phyloP scores from a whole-genome alignment of 2,113 vertebrate genomes.

The human (Homo sapiens) region DNA sequence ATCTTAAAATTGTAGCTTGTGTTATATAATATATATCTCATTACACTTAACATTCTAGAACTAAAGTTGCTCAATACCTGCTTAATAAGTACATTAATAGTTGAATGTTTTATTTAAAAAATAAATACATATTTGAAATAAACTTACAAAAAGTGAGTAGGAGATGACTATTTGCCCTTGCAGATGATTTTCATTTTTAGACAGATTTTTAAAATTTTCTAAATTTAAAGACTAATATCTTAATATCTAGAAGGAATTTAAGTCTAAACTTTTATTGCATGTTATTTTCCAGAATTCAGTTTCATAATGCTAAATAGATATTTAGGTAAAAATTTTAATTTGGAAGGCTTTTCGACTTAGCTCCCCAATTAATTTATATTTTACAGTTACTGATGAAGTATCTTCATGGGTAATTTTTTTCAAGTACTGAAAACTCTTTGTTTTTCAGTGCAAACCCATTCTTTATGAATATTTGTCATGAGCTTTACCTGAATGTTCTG shows the following conservation, averaged over 20 bases:
- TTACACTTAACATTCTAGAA: background rate
- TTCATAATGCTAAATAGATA: background rate
- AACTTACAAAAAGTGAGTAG: background rate
- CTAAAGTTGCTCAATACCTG: background rate
- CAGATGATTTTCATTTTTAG: conserved; percentile 9
- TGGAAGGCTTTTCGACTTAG: background rate
- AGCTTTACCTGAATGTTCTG: background rate
- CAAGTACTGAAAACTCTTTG: background rate
- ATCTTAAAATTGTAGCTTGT: background rate
- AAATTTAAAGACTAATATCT: background rate
- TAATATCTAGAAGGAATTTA: background rate
- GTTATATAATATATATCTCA: background rate
- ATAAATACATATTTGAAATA: background rate
- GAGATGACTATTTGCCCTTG: background rate
- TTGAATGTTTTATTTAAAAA: background rate
- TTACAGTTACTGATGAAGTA: background rate
- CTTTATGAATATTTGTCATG: background rate
- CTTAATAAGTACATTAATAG: background rate
- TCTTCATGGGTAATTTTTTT: background rate
- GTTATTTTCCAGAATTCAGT: background rate
- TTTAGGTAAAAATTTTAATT: background rate
- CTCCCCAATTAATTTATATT: background rate
- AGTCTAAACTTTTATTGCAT: background rate
- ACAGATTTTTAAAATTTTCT: background rate
- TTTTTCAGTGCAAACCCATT: background rate